These are phyloP conservation scores for Euwallacea similis DNA, from an alignment of 1,140 invertebrate genomes.

Conservation along the genomic window DNA sequence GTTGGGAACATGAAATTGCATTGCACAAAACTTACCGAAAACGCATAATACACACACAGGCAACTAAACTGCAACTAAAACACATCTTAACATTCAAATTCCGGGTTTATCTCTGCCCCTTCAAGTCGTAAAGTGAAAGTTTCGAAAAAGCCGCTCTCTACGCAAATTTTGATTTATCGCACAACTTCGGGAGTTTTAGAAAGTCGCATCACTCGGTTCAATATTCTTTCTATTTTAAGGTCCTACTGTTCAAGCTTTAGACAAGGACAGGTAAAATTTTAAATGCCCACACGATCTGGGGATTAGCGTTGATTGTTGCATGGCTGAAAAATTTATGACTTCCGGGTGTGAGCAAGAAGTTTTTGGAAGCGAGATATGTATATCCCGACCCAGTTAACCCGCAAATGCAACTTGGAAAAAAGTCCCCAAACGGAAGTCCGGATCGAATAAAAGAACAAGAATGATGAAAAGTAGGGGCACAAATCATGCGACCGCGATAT, in stretches of 20 bases:
- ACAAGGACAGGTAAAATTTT: no score
- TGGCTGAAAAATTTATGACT: conserved; percentile 28
- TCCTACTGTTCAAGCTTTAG: no score
- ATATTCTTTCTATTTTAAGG: conserved; percentile 9
- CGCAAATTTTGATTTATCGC: conserved; percentile 38
- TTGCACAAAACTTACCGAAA: conserved; percentile 17
- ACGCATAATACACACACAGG: not conserved
- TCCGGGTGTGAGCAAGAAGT: conserved; percentile 37
- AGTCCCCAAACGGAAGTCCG: conserved; percentile 17
- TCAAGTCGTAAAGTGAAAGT: conserved; percentile 34
- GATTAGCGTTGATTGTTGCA: conserved; percentile 34
- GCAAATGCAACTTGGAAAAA: conserved; percentile 38
- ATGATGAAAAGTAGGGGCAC: conserved; percentile 47
- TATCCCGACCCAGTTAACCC: conserved; percentile 41
- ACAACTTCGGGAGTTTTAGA: conserved; percentile 28
- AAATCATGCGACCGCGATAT: conserved; percentile 47
- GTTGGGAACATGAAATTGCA: conserved; percentile 47
- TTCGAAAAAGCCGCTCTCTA: conserved; percentile 27
- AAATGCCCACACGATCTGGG: not conserved
- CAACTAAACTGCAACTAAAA: conserved; percentile 26
- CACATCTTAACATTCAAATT: conserved; percentile 28
- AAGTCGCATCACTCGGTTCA: conserved; percentile 13
- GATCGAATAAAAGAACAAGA: conserved; percentile 42
- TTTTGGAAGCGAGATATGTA: conserved; percentile 23
- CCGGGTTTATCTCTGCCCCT: conserved; percentile 26